Percentiles rank a stretch among this genome's conserved stretches.
Conservation (phyloP, 2,113 vertebrate species). For the Garra rufa region DNA sequence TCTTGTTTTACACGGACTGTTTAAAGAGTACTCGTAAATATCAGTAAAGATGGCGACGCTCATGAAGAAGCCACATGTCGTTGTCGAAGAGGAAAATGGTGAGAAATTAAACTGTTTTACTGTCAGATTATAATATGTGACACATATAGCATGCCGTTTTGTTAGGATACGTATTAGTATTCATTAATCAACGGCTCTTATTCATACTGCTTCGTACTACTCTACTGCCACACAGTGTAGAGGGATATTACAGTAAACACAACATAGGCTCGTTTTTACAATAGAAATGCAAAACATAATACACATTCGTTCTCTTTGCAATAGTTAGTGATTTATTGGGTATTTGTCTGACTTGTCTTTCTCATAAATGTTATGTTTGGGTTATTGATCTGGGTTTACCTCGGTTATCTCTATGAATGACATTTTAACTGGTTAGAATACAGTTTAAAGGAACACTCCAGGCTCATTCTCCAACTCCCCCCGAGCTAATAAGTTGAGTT, state of each 20-base stretch:
- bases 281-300: background rate
- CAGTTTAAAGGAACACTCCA: no score
- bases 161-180: background rate
- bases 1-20: background rate
- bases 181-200: background rate
- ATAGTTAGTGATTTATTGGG: background rate
- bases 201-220: no score
- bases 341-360: background rate
- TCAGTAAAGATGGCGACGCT: constrained; percentile 56
- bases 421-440: background rate
- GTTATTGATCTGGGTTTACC: background rate
- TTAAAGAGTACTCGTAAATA: constrained; percentile 26
- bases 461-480: no score
- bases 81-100: constrained; percentile 53
- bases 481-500: no score
- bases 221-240: background rate
- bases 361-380: no score
- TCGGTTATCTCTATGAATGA: background rate
- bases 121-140: background rate
- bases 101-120: background rate
- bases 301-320: background rate
- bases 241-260: background rate
- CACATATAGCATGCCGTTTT: background rate
- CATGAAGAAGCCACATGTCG: constrained; percentile 58
- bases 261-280: background rate